Percentiles rank a stretch among this genome's conserved stretches.
phyloP scores from a whole-genome alignment of 2,113 vertebrate species.

The Pao palembangensis region DNA sequence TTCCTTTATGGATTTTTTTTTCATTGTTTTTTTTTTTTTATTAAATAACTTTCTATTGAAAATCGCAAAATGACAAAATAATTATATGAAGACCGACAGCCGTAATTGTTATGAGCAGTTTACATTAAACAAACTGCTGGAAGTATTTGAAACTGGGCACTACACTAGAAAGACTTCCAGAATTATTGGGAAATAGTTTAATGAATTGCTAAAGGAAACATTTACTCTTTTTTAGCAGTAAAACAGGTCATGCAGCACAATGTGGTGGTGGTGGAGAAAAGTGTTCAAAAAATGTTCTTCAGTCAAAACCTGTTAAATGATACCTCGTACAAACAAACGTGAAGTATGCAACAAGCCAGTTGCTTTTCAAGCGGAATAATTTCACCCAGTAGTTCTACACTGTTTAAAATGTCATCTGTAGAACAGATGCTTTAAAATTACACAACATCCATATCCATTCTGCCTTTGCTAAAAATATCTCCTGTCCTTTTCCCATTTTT shows the following conservation, averaged over 20 bases:
- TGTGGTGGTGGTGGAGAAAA: too few species aligned
- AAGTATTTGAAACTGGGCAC: neutral
- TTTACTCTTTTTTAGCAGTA: too few species aligned
- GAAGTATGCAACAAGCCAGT: neutral
- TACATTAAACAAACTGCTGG: conserved; percentile 31
- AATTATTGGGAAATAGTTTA: neutral
- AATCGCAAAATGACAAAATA: too few species aligned
- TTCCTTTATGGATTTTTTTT: neutral
- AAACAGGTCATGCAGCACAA: too few species aligned
- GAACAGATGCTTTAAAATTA: conserved; percentile 3
- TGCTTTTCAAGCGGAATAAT: neutral
- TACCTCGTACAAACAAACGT: neutral
- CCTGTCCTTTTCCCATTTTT: neutral
- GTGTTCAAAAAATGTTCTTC: too few species aligned
- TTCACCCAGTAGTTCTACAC: neutral
- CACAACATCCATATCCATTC: neutral
- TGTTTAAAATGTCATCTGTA: conserved; percentile 15
- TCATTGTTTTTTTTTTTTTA: neutral
- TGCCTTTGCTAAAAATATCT: conserved; percentile 1
- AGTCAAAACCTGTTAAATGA: neutral
- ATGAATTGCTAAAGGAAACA: neutral
- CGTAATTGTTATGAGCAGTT: conserved; percentile 27
- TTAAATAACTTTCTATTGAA: neutral
- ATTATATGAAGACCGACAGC: too few species aligned
- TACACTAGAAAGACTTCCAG: too few species aligned